phyloP scores from a whole-genome alignment of 2,113 vertebrate genomes.

The Platichthys flesus region DNA sequence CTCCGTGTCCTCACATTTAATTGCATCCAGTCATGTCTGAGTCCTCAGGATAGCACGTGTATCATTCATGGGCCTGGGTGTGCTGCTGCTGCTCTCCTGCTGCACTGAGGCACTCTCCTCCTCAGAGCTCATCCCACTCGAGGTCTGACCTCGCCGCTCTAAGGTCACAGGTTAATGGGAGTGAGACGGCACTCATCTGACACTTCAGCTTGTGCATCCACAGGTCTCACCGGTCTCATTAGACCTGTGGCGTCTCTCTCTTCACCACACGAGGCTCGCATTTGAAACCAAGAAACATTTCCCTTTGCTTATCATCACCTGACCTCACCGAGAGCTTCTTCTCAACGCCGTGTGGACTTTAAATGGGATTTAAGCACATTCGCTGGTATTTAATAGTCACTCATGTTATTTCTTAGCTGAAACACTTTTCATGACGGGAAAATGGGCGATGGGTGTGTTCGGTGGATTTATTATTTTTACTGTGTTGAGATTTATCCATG shows the following conservation, averaged over 20 bases:
- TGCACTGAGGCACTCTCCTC: not conserved
- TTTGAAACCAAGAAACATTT: constrained; percentile 8
- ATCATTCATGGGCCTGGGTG: not conserved
- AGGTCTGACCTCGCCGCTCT: not conserved
- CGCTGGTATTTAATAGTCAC: constrained; percentile 15
- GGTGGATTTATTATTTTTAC: constrained; percentile 38
- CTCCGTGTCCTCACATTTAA: constrained; percentile 20
- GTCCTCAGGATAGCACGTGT: not conserved
- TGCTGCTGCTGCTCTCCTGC: not conserved
- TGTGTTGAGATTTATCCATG: constrained; percentile 20
- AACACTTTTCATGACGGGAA: constrained; percentile 20
- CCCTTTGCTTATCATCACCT: constrained; percentile 14
- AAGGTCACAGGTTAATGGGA: constrained; percentile 49
- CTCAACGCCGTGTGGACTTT: not conserved
- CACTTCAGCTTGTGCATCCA: constrained; percentile 26
- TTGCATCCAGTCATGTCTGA: constrained; percentile 1
- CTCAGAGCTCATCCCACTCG: not conserved
- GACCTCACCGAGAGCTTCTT: not conserved
- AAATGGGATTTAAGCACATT: not conserved
- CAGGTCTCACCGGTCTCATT: constrained; percentile 50
- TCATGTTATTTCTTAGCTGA: constrained; percentile 26
- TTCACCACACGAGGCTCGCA: constrained; percentile 14
- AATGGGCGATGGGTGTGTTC: constrained; percentile 23
- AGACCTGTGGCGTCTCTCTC: constrained; percentile 33
- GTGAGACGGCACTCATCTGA: constrained; percentile 6